Evolutionary conservation across 2,797 vertebrate genomes (phyloP).

Genomic region (Schizothorax lantsangensis): DNA sequence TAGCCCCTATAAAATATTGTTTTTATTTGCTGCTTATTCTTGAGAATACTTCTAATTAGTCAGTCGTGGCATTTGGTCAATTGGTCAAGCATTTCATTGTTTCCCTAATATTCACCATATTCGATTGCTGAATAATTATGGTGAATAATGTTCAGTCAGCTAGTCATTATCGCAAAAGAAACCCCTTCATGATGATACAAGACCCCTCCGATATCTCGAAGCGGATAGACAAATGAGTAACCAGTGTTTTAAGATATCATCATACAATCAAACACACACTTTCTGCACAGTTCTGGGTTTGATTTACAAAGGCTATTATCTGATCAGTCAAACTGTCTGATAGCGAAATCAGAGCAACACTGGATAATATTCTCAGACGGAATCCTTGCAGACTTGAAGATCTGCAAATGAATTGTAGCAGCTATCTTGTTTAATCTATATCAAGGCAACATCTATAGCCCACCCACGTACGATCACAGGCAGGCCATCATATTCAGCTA

Average conservation of each 20-base stretch:
- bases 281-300: neutral
- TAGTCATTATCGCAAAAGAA: neutral
- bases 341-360: neutral
- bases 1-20: too few species aligned
- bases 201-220: neutral
- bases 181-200: neutral
- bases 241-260: constrained; percentile 1
- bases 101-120: neutral
- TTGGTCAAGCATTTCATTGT: neutral
- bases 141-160: neutral
- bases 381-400: constrained; percentile 23
- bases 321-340: neutral
- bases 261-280: neutral
- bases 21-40: neutral
- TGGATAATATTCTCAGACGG: constrained; percentile 13
- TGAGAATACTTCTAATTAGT: neutral
- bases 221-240: neutral
- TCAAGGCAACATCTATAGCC: constrained; percentile 45
- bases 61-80: neutral
- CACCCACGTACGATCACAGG: constrained; percentile 29
- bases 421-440: constrained; percentile 44
- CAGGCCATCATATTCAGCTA: constrained; percentile 33
- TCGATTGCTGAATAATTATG: neutral
- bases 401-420: constrained; percentile 37
- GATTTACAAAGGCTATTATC: constrained; percentile 3